Conservation (phyloP, 2,113 vertebrate genomes). For the Myrmophylax atrothorax region DNA sequence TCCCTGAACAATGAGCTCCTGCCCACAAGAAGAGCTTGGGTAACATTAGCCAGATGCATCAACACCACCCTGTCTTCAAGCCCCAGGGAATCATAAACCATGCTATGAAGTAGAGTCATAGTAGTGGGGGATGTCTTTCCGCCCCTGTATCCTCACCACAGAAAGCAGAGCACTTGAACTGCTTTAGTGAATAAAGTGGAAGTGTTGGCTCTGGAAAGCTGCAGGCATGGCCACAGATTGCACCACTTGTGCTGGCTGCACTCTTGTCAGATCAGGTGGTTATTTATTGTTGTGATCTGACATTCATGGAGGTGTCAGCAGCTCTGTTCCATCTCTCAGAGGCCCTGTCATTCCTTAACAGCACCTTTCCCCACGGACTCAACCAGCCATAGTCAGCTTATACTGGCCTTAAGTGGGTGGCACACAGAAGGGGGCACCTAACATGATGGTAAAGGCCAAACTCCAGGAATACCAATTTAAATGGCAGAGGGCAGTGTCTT, state of each 20-base stretch:
- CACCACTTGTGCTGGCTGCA: background rate
- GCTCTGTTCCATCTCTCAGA: background rate
- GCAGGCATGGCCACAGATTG: background rate
- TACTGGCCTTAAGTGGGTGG: background rate
- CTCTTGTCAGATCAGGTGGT: background rate
- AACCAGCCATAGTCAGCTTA: background rate
- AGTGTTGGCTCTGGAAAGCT: background rate
- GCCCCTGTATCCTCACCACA: rapidly evolving
- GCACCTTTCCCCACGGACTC: background rate
- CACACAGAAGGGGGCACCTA: background rate
- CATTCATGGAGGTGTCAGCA: background rate
- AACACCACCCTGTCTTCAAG: background rate
- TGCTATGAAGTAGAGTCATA: background rate
- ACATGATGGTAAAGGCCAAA: background rate
- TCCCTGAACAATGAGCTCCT: background rate
- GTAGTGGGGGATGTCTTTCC: background rate
- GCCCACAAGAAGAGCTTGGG: background rate
- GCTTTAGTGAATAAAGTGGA: background rate
- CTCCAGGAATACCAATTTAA: background rate
- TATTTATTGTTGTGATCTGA: background rate
- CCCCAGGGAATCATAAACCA: background rate
- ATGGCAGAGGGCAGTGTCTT: background rate
- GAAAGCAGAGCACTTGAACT: background rate
- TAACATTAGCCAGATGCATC: background rate
- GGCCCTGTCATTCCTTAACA: background rate